A percentile compares a stretch with the other conserved stretches of the same genome.
Evolutionary conservation across 2,113 vertebrate species (phyloP).

Genomic region (Blennius ocellaris): DNA sequence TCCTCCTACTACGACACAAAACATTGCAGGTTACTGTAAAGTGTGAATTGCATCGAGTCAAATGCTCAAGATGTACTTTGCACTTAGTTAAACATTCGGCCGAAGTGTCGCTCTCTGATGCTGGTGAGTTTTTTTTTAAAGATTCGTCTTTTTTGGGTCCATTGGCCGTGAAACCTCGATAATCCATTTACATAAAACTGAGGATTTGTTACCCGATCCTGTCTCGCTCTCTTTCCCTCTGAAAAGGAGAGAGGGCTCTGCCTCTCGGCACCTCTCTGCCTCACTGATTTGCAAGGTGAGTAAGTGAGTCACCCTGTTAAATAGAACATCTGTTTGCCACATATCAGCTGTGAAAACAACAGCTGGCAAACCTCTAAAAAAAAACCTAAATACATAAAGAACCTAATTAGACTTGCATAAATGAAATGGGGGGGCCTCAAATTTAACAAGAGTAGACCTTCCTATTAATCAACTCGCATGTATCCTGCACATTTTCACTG

Average conservation of each 20-base stretch:
- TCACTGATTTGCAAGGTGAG: constrained; percentile 46
- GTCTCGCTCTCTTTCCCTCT: constrained; percentile 53
- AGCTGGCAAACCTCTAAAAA: constrained; percentile 48
- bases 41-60: background rate
- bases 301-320: constrained; percentile 65
- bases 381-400: constrained; percentile 32
- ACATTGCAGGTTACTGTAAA: background rate
- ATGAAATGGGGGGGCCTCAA: background rate
- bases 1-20: background rate
- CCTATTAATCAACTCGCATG: background rate
- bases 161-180: constrained; percentile 40
- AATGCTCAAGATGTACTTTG: background rate
- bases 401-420: constrained; percentile 3
- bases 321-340: constrained; percentile 71
- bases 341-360: constrained; percentile 69
- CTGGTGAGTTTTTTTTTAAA: constrained; percentile 28
- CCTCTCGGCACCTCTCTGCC: constrained; percentile 14
- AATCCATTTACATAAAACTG: constrained; percentile 63
- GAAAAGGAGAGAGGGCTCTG: constrained; percentile 35
- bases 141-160: constrained; percentile 42
- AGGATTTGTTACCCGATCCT: constrained; percentile 70
- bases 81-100: background rate
- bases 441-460: background rate
- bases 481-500: background rate
- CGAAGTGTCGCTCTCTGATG: constrained; percentile 8